Base-by-base conservation (phyloP, 2,797 vertebrate genomes). In the Pangasius djambal region DNA sequence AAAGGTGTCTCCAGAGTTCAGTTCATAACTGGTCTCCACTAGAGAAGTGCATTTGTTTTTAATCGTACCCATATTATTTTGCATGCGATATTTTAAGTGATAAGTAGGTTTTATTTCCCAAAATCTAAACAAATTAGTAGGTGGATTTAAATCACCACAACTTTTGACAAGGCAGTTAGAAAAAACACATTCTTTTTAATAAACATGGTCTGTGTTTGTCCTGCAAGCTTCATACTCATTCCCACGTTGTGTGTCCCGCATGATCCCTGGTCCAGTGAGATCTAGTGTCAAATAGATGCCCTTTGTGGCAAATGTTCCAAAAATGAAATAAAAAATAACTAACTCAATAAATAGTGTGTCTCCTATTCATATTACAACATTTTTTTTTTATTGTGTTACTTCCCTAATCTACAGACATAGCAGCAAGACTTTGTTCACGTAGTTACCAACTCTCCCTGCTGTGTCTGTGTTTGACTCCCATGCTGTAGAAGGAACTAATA, bases 1-100 rank as follows among this genome's bases (percentile, higher is more conserved):
- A 16, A 25, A 89, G 87, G 70, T 63, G 87, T 82, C 87, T 12
- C 79, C 86, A 25, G 55, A 61, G 78, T n/a, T 52, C 63, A 37
- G 37, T 52, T n/a, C 20, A 52, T 67, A 50, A 67, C 37, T 8
- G 22, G 15, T 55, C 50, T 31, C 79, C 44, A n/a, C 0, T n/a
- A n/a, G 3, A 28, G 25, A 1, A 7, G 22, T 40, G 81, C 1
- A 3, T 40, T 37, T 13, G 3, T 25, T 82, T 37, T 57, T 18
- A 15, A 37, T 37, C 20, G 25, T 44, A 67, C n/a, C 15, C 67
- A 69, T 34, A 22, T 44, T 40, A 72, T 40, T 34, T 34, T 37
- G 9, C 6, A 7, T 61, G 20, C 0, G 6, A 40, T 74, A 22
- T 74, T 28, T 77, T 77, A 50, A 25, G 0, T 22, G 6, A 8